These are phyloP conservation scores for Ovis canadensis DNA, from an alignment of 2,113 vertebrate species.

Conservation along the genomic window DNA sequence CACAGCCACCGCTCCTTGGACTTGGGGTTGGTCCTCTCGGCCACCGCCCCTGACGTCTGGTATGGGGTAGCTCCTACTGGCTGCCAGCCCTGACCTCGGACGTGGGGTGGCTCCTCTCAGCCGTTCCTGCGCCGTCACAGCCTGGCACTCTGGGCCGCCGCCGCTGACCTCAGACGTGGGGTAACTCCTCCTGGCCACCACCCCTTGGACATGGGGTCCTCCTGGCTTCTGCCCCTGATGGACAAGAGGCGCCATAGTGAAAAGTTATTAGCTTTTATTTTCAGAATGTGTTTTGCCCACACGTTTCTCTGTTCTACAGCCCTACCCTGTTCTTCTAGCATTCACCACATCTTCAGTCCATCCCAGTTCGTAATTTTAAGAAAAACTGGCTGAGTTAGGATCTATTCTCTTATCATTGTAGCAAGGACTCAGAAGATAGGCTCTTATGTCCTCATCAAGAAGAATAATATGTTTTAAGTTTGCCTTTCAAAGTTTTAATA, in stretches of 20 bases:
- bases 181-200: too few relatives aligned
- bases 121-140: accelerated
- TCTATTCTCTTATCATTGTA: not conserved
- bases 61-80: too few relatives aligned
- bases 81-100: accelerated
- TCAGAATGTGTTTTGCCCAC: not conserved
- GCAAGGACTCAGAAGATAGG: not conserved
- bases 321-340: not conserved
- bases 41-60: accelerated
- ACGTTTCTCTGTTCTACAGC: not conserved
- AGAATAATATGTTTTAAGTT: not conserved
- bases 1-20: too few relatives aligned
- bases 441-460: not conserved
- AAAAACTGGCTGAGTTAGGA: not conserved
- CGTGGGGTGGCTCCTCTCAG: too few relatives aligned
- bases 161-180: too few relatives aligned
- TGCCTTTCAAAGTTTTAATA: not conserved
- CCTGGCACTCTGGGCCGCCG: too few relatives aligned
- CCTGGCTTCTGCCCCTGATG: too few relatives aligned
- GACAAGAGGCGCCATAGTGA: not conserved
- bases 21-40: accelerated
- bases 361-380: not conserved
- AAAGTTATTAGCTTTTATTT: not conserved
- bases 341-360: not conserved
- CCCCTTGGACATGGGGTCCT: too few relatives aligned